Evolutionary conservation across 1,140 invertebrate species (phyloP).

Genomic region (Chironomus striatipennis): DNA sequence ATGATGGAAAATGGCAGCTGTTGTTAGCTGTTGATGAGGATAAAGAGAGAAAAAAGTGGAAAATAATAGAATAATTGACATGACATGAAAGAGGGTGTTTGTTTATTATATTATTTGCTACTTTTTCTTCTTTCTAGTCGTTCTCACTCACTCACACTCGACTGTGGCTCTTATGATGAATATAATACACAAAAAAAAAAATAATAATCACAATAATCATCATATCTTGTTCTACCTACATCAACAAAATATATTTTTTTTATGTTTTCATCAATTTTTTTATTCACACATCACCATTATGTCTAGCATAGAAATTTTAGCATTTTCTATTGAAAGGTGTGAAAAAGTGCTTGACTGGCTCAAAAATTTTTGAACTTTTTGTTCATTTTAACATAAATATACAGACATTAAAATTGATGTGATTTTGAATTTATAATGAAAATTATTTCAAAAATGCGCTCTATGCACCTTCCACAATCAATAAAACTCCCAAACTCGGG

Average conservation of each 20-base stretch:
- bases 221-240: constrained; percentile 3
- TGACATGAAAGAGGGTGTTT: constrained; percentile 23
- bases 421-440: no score
- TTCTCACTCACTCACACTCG: not conserved
- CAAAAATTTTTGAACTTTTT: not conserved
- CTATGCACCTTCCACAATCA: no score
- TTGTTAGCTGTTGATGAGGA: not conserved
- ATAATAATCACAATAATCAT: not conserved
- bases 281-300: not conserved
- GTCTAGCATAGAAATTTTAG: not conserved
- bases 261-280: no score
- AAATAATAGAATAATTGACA: constrained; percentile 6
- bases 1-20: constrained; percentile 11
- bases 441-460: no score
- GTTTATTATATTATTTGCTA: constrained; percentile 22
- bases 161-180: not conserved
- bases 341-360: not conserved
- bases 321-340: not conserved
- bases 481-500: no score
- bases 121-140: not conserved
- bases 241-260: not conserved
- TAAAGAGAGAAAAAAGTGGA: not conserved
- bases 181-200: not conserved
- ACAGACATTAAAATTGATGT: no score
- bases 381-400: no score